These are phyloP conservation scores for Orchestia grillus DNA, from an alignment of 1,140 invertebrate genomes.

Conservation along the genomic window DNA sequence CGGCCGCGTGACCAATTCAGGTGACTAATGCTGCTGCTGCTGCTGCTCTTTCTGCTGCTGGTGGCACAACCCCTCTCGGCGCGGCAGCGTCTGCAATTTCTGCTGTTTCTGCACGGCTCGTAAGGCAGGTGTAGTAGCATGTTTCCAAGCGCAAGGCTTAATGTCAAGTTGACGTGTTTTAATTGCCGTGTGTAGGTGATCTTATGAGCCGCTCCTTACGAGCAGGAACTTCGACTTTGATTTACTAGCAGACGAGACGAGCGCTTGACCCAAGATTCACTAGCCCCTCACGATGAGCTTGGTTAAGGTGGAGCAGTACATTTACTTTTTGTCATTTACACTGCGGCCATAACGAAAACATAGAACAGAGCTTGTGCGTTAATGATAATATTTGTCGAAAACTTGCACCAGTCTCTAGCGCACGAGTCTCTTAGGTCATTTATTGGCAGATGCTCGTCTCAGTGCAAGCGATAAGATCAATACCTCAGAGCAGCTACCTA, in stretches of 20 bases:
- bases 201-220: not conserved
- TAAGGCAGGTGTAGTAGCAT: not conserved
- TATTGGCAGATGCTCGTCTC: not conserved
- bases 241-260: no score
- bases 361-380: no score
- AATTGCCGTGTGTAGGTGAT: not conserved
- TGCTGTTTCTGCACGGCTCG: not conserved
- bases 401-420: not conserved
- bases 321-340: no score
- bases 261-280: not conserved
- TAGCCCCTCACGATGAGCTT: not conserved
- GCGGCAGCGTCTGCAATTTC: not conserved
- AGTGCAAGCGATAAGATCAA: not conserved
- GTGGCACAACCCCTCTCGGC: not conserved
- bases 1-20: not conserved
- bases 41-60: constrained; percentile 5
- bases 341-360: no score
- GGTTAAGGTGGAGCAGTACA: no score
- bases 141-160: not conserved
- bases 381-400: not conserved
- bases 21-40: not conserved
- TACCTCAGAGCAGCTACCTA: not conserved
- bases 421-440: not conserved
- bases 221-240: not conserved
- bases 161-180: not conserved